Base-by-base conservation (phyloP, 1,140 invertebrate species). In the Drosophila carrolli region DNA sequence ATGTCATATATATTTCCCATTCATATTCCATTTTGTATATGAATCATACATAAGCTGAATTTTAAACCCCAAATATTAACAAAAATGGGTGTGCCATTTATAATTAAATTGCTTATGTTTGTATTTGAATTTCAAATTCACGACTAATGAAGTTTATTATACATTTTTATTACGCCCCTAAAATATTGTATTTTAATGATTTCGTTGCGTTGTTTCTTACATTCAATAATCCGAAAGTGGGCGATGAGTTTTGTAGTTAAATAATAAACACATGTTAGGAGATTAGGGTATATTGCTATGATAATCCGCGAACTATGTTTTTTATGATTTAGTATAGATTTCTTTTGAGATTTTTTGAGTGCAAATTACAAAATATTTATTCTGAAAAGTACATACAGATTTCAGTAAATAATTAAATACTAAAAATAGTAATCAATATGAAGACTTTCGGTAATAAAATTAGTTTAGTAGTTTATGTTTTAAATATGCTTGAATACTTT, bases 131-230 rank as follows among this genome's bases (percentile, higher is more conserved):
- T 77, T 44, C 35, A 40, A 32, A 44, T 48, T 50, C 43, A 47
- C 67, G 53, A 73, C 85, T 90, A 90, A 90, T 90, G 81, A 90
- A 90, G 81, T 90, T 85, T 85, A 89, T 82, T 90, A 90, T 90
- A 78, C 68, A 71, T 82, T 90, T 90, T 90, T 90, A 90, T 77
- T 74, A 67, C 65, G 75, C 65, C 79, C 78, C 68, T 85, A 90
- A 90, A 90, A 82, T 90, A 85, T 82, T 73, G 72, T 76, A 81
- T 81, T 90, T 90, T 85, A 90, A 90, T 90, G 81, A 88, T 71
- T 70, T 79, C 7, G 71, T 47, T 71, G 53, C 37, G 27, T 35
- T 55, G 35, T 54, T 76, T 57, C 48, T 60, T 78, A 82, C 46
- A 75, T 74, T 44, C 60, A 67, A 65, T 63, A 80, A 84, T 71